Evolutionary conservation across 1,140 invertebrate genomes (phyloP), one percentile per base, ranked within the genome.

Genomic region (Rhopalosiphum maidis): DNA sequence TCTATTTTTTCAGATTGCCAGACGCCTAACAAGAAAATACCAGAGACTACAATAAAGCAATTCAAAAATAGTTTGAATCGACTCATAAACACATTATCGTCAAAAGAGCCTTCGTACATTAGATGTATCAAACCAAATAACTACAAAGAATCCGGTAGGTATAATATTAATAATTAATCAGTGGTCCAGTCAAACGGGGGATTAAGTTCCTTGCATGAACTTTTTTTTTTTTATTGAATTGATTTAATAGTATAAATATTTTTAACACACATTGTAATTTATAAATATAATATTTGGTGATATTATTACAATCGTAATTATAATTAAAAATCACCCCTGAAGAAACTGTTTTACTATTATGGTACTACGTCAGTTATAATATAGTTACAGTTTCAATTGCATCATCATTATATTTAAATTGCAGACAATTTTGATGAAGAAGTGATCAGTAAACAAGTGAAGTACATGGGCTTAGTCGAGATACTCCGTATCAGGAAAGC

Each of bases 41-140:
- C 97, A 23, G 96, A 97, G 15, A 97, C 97, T 22, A 97, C 96
- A 7, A 97, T 97, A 68, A 97, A 95, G 93, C 98, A 98, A 95
- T 98, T 98, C 94, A 96, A 96, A 95, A 97, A 95, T 82, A 97
- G 98, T 95, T 97, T 97, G 22, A 97, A 97, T 94, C 95, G 96
- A 90, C 95, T 98, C n/a, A 97, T 97, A 5, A 96, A 96, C 25
- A 97, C 97, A 93, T 94, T 98, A 94, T 97, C 96, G 96, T 96
- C 96, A 94, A 97, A 97, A 94, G 96, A 96, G 11, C 97, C 97
- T 46, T 97, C 97, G 96, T 97, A 97, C 94, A 96, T 98, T 68
- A 95, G 97, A 82, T 98, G 97, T 95, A 97, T 98, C 93, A 98
- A 98, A 95, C 97, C 97, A 5, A 98, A 98, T 94, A 97, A 98